These are phyloP conservation scores for Galago senegalensis DNA, from an alignment of 2,797 vertebrate species.

Conservation along the genomic window DNA sequence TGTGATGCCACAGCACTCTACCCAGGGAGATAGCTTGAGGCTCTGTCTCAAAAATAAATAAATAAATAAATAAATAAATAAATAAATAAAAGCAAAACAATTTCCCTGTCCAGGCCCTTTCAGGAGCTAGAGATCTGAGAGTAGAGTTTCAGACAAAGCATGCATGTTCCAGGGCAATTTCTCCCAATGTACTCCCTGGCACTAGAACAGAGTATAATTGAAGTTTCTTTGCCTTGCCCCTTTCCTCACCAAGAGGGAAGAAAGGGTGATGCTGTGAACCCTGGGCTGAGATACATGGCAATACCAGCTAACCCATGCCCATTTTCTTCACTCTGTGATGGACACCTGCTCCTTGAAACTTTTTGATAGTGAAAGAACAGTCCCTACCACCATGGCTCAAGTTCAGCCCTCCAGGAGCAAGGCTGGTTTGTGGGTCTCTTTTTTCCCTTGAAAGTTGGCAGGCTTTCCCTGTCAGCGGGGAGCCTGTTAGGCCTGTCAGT, in stretches of 20 bases:
- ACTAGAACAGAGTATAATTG: constrained; percentile 84
- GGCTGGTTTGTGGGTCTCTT: constrained; percentile 90
- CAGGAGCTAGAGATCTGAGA: constrained; percentile 43
- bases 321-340: constrained; percentile 82
- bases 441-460: constrained; percentile 91
- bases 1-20: too few relatives aligned
- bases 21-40: too few relatives aligned
- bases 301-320: constrained; percentile 71
- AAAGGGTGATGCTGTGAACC: constrained; percentile 72
- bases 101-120: neutral
- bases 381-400: constrained; percentile 80
- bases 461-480: constrained; percentile 95
- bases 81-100: neutral
- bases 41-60: too few relatives aligned
- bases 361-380: constrained; percentile 85
- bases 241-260: constrained; percentile 68
- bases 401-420: constrained; percentile 90
- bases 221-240: constrained; percentile 87
- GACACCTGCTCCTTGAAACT: constrained; percentile 87
- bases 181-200: constrained; percentile 1
- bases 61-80: too few relatives aligned
- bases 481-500: constrained; percentile 94
- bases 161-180: neutral
- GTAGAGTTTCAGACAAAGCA: constrained; percentile 52
- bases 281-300: constrained; percentile 59